Percentiles rank a stretch among this genome's conserved stretches.
phyloP scores from a whole-genome alignment of 1,140 invertebrate genomes.

The Schlechtendalia chinensis region DNA sequence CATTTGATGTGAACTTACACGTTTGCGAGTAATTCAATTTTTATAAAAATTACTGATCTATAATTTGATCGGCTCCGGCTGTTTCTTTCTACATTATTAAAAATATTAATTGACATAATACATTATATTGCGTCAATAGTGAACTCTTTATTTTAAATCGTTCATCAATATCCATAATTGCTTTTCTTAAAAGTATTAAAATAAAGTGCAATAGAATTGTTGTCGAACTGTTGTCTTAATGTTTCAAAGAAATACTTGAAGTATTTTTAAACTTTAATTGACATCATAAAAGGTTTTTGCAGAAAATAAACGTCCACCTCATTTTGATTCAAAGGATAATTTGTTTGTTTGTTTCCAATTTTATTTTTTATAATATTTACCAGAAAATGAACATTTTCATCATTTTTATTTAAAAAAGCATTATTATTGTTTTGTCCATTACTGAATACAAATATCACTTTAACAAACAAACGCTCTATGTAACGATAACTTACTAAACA shows the following conservation, averaged over 20 bases:
- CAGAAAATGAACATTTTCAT: not conserved
- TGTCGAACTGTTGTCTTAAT: not conserved
- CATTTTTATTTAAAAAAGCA: constrained; percentile 5
- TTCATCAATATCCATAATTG: not conserved
- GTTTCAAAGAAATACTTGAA: too few species aligned
- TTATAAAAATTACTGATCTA: too few species aligned
- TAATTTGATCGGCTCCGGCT: too few species aligned
- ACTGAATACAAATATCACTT: not conserved
- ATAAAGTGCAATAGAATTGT: not conserved
- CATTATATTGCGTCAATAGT: too few species aligned
- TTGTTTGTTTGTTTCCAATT: not conserved
- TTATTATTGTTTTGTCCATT: constrained; percentile 2
- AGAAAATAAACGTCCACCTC: not conserved
- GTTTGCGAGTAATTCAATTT: too few species aligned
- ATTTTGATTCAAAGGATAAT: not conserved
- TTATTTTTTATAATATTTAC: not conserved
- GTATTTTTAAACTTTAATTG: not conserved
- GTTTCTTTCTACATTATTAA: too few species aligned
- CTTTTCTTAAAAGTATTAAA: not conserved
- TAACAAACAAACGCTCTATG: not conserved
- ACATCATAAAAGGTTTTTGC: not conserved
- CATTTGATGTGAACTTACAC: too few species aligned
- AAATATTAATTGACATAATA: too few species aligned
- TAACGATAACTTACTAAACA: not conserved
- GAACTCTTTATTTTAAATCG: too few species aligned